Conservation (phyloP, 2,113 vertebrate genomes). For the Cyprinus carpio region DNA sequence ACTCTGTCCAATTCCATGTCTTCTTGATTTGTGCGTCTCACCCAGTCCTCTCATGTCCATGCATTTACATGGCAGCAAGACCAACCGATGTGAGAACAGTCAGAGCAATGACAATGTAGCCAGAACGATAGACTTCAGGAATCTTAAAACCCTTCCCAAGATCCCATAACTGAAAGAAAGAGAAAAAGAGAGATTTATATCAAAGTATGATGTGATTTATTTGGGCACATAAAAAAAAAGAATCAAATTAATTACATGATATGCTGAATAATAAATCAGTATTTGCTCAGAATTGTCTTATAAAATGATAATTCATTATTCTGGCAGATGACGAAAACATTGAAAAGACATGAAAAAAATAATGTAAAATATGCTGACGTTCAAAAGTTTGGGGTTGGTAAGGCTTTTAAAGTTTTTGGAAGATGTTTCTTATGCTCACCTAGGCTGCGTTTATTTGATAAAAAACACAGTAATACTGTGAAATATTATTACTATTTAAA, state of each 20-base stretch:
- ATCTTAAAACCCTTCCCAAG: constrained; percentile 86
- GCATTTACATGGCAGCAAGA: constrained; percentile 74
- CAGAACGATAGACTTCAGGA: constrained; percentile 81
- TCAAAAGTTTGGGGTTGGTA: neutral
- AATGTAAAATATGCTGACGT: neutral
- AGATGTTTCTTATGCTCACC: neutral
- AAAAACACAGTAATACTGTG: neutral
- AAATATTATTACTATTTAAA: neutral
- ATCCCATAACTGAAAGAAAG: constrained; percentile 81
- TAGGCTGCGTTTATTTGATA: neutral
- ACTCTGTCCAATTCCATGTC: constrained; percentile 27
- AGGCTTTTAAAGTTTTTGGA: no score
- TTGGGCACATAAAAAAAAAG: no score
- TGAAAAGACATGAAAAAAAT: neutral
- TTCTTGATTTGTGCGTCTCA: neutral
- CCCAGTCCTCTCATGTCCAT: neutral
- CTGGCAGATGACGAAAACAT: neutral
- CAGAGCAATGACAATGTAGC: constrained; percentile 79
- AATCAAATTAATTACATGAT: neutral
- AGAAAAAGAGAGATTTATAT: neutral
- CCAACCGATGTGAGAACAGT: constrained; percentile 77
- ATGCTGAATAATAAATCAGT: neutral
- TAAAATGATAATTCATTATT: neutral
- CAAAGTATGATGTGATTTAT: no score
- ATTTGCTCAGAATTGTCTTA: neutral